Conservation (phyloP, 2,888 invertebrate species). For the Achlya flavicornis region DNA sequence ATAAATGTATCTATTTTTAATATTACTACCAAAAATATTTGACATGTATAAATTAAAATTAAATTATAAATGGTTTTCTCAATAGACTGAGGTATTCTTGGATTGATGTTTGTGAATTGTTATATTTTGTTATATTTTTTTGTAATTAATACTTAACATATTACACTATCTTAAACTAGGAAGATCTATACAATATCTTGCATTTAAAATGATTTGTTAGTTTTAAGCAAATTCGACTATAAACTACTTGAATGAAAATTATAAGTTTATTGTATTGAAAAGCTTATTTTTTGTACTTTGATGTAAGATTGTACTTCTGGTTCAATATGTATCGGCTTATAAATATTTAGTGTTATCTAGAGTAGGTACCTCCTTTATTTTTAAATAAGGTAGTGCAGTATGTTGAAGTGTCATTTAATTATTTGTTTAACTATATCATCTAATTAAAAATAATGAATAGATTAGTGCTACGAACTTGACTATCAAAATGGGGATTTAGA, state of each 20-base stretch:
- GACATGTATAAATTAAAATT: slow-evolving; percentile 1
- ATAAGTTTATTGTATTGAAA: neutral
- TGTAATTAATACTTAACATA: slow-evolving; percentile 20
- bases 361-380: neutral
- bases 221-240: neutral
- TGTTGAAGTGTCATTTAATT: slow-evolving; percentile 11
- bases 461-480: neutral
- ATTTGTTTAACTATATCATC: slow-evolving; percentile 9
- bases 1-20: slow-evolving; percentile 15
- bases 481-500: slow-evolving; percentile 30
- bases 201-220: neutral
- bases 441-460: slow-evolving; percentile 10
- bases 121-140: slow-evolving; percentile 28
- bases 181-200: neutral
- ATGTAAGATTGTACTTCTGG: neutral
- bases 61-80: slow-evolving; percentile 32
- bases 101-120: slow-evolving; percentile 25
- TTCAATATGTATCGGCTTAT: neutral
- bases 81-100: slow-evolving; percentile 36
- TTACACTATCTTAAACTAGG: slow-evolving; percentile 29
- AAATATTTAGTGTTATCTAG: neutral
- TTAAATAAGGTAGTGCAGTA: neutral
- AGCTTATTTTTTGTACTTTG: neutral
- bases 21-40: slow-evolving; percentile 9
- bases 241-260: neutral